phyloP scores from a whole-genome alignment of 2,888 invertebrate genomes.

The Rosalia funebris region DNA sequence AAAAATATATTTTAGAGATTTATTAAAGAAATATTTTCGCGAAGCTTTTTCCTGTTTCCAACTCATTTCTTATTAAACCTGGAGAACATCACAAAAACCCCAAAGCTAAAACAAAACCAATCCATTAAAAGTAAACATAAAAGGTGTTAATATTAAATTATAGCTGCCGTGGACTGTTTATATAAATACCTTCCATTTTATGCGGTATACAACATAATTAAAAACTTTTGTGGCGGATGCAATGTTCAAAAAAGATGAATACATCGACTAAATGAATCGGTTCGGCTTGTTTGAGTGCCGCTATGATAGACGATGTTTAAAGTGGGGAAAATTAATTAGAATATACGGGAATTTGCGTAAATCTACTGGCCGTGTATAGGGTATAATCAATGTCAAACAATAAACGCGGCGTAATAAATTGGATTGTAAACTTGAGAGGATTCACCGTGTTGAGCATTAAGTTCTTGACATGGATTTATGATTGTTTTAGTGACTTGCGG shows the following conservation, averaged over 20 bases:
- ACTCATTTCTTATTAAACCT: no score
- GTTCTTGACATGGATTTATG: slow-evolving; percentile 7
- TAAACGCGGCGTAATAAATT: slow-evolving; percentile 19
- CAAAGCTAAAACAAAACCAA: no score
- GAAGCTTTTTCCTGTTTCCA: no score
- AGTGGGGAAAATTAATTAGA: slow-evolving; percentile 20
- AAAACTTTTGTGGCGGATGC: slow-evolving; percentile 12
- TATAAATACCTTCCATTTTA: neutral
- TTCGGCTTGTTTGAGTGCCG: slow-evolving; percentile 7
- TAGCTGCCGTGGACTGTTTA: neutral
- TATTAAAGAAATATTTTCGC: no score
- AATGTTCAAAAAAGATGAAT: slow-evolving; percentile 9
- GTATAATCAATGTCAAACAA: slow-evolving; percentile 16
- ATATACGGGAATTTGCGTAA: slow-evolving; percentile 13
- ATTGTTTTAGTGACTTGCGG: no score
- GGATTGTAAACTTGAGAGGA: slow-evolving; percentile 14
- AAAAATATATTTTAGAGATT: no score
- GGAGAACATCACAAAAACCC: no score
- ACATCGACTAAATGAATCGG: slow-evolving; percentile 9
- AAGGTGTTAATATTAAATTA: neutral
- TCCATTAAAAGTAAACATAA: no score
- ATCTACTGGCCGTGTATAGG: slow-evolving; percentile 1
- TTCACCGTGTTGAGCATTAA: neutral
- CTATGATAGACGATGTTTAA: slow-evolving; percentile 19
- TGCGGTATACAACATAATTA: slow-evolving; percentile 3